These are phyloP conservation scores for Lucilia cuprina DNA, from an alignment of 1,140 invertebrate genomes.

Conservation along the genomic window DNA sequence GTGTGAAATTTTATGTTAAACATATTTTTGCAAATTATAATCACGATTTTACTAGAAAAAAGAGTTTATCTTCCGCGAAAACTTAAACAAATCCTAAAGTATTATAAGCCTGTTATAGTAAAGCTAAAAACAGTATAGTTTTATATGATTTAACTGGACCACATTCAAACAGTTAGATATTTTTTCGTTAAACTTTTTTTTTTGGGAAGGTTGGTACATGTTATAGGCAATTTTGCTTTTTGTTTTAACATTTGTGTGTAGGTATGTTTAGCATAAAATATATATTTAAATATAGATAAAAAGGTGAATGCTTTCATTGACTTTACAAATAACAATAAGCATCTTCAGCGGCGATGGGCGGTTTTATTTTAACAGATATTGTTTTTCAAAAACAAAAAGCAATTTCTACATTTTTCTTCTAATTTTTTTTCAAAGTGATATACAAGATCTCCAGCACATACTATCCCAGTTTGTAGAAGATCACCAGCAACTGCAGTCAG, in stretches of 20 bases:
- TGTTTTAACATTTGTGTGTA: neutral
- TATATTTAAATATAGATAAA: slow-evolving; percentile 16
- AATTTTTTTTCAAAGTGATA: slow-evolving; percentile 14
- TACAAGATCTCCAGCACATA: slow-evolving; percentile 1
- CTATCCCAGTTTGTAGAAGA: neutral
- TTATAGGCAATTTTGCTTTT: neutral
- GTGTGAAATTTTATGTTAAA: slow-evolving; percentile 39
- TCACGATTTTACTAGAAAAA: neutral
- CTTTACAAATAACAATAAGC: slow-evolving; percentile 36
- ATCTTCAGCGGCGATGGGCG: slow-evolving; percentile 37
- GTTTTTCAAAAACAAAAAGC: neutral
- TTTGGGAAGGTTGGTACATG: neutral
- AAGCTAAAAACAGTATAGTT: neutral
- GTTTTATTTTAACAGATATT: slow-evolving; percentile 37
- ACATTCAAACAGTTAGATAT: slow-evolving; percentile 26
- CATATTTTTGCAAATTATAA: slow-evolving; percentile 24
- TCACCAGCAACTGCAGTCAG: neutral
- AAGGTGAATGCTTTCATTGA: slow-evolving; percentile 31
- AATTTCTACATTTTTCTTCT: neutral
- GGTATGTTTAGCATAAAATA: neutral
- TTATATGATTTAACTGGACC: slow-evolving; percentile 37
- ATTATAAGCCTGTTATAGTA: neutral
- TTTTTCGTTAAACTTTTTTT: neutral
- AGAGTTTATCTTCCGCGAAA: neutral
- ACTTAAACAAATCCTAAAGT: neutral